Conservation (phyloP, 2,888 invertebrate genomes). For the Acleris emargana region DNA sequence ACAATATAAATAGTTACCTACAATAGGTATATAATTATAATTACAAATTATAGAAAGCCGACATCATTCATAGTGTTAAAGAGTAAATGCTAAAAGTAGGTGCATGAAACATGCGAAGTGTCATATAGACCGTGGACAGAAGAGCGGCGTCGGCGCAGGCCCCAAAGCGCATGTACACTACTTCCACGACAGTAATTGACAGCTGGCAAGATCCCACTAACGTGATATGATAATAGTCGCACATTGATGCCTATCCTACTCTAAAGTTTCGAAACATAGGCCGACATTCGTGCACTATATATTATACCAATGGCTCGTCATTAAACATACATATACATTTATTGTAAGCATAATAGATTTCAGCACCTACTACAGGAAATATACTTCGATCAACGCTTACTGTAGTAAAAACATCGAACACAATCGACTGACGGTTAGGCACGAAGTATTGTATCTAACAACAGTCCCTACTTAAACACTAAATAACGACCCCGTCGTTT, state of each 20-base stretch:
- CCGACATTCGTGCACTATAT: slow-evolving; percentile 37
- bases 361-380: slow-evolving; percentile 37
- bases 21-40: slow-evolving; percentile 41
- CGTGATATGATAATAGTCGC: slow-evolving; percentile 26
- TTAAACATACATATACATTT: slow-evolving; percentile 33
- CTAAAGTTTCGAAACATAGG: slow-evolving; percentile 36
- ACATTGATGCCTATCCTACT: slow-evolving; percentile 31
- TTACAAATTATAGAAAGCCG: slow-evolving; percentile 53
- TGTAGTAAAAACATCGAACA: slow-evolving; percentile 16
- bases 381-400: slow-evolving; percentile 21
- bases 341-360: slow-evolving; percentile 27
- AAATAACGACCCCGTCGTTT: slow-evolving; percentile 69
- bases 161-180: slow-evolving; percentile 40
- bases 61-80: slow-evolving; percentile 55
- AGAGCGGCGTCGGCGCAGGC: slow-evolving; percentile 34
- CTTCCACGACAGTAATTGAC: slow-evolving; percentile 41
- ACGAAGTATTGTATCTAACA: slow-evolving; percentile 47
- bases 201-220: slow-evolving; percentile 39
- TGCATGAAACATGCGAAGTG: slow-evolving; percentile 66
- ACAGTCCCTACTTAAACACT: slow-evolving; percentile 58
- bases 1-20: slow-evolving; percentile 44
- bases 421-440: slow-evolving; percentile 48
- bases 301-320: slow-evolving; percentile 32
- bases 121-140: slow-evolving; percentile 70
- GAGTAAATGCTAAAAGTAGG: slow-evolving; percentile 51